phyloP scores from a whole-genome alignment of 2,888 invertebrate genomes.

The Alviniconcha strummeri region DNA sequence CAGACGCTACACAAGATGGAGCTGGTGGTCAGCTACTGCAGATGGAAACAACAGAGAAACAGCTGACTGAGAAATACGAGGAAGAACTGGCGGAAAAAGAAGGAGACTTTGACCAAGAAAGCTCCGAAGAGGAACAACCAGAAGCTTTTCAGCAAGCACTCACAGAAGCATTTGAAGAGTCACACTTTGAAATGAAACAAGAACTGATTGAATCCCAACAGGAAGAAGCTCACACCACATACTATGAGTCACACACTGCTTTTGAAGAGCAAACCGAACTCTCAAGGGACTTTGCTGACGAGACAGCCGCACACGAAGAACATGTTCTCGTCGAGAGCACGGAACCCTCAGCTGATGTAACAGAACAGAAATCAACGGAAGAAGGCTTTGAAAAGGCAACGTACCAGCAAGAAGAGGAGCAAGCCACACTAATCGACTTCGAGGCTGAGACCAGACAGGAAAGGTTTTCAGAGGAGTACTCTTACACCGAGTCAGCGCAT shows the following conservation, averaged over 20 bases:
- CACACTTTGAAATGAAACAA: not conserved
- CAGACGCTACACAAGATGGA: conserved; percentile 9
- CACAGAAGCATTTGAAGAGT: conserved; percentile 8
- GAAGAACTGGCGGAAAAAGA: conserved; percentile 21
- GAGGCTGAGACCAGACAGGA: no score
- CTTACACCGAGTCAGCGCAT: no score
- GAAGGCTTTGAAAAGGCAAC: not conserved
- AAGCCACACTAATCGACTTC: not conserved
- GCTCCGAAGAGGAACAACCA: not conserved
- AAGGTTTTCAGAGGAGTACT: no score
- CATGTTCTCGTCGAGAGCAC: no score
- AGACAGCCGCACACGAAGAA: no score
- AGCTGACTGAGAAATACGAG: conserved; percentile 30
- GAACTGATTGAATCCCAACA: no score
- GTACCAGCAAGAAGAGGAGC: not conserved
- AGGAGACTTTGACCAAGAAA: conserved; percentile 10
- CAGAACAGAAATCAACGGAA: not conserved
- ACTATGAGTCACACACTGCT: no score
- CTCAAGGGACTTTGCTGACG: no score
- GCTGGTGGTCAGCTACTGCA: not conserved
- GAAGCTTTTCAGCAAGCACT: not conserved
- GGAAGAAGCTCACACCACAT: no score
- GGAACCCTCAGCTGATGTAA: not conserved
- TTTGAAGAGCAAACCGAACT: no score
- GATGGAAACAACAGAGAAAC: conserved; percentile 24